Evolutionary conservation across 2,113 vertebrate species (phyloP).

Genomic region (Nannobrachium achirus): DNA sequence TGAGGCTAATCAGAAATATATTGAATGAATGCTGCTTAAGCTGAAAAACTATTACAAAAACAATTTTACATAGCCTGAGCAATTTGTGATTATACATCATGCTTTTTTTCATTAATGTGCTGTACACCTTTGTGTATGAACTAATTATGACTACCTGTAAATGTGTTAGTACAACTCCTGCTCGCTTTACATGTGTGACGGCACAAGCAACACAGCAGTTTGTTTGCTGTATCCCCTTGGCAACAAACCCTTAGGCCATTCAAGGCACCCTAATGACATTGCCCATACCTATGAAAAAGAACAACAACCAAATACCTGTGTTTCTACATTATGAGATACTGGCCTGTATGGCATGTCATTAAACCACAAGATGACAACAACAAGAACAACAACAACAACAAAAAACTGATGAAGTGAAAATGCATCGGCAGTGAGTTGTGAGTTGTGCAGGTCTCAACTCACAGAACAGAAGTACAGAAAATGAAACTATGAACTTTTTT

Average conservation of each 20-base stretch:
- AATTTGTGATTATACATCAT: background rate
- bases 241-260: conserved; percentile 84
- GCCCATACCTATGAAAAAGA: conserved; percentile 64
- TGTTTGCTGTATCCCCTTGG: conserved; percentile 86
- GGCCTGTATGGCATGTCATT: conserved; percentile 33
- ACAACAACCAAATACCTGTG: conserved; percentile 60
- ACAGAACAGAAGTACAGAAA: conserved; percentile 67
- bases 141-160: conserved; percentile 58
- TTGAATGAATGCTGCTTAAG: background rate
- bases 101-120: conserved; percentile 7
- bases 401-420: conserved; percentile 4
- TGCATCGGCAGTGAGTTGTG: conserved; percentile 32
- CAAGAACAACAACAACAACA: conserved; percentile 9
- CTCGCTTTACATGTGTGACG: conserved; percentile 77
- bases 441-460: conserved; percentile 27
- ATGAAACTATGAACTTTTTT: conserved; percentile 78
- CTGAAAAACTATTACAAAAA: background rate
- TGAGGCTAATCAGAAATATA: background rate
- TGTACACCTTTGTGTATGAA: background rate
- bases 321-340: conserved; percentile 44
- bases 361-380: conserved; percentile 33
- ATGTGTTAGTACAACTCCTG: conserved; percentile 62
- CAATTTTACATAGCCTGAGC: background rate
- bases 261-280: conserved; percentile 74
- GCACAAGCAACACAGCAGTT: conserved; percentile 79